phyloP scores from a whole-genome alignment of 2,888 invertebrate genomes.

The Sphaerophoria taeniata region DNA sequence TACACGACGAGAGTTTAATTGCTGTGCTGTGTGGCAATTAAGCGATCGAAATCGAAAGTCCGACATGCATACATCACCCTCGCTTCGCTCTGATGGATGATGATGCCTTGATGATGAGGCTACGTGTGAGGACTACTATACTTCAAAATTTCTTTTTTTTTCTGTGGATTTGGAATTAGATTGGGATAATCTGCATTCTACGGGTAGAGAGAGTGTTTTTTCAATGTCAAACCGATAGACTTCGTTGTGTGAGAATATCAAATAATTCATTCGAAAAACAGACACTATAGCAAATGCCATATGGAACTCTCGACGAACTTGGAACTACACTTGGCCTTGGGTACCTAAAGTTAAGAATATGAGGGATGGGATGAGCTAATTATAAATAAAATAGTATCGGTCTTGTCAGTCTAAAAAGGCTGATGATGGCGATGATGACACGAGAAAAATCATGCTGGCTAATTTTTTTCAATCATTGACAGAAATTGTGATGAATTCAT shows the following conservation, averaged over 20 bases:
- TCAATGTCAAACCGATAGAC: slow-evolving; percentile 9
- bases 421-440: neutral
- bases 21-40: slow-evolving; percentile 65
- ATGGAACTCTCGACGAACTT: slow-evolving; percentile 45
- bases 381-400: slow-evolving; percentile 52
- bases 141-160: slow-evolving; percentile 60
- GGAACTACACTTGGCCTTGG: slow-evolving; percentile 36
- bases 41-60: slow-evolving; percentile 72
- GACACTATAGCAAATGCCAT: neutral
- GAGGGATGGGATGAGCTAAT: slow-evolving; percentile 66
- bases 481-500: slow-evolving; percentile 49
- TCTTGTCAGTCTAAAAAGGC: neutral
- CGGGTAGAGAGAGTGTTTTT: slow-evolving; percentile 20
- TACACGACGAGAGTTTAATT: slow-evolving; percentile 59
- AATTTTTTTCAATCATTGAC: slow-evolving; percentile 55
- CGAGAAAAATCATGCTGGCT: slow-evolving; percentile 54
- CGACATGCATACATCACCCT: slow-evolving; percentile 55
- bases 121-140: slow-evolving; percentile 18
- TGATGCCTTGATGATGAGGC: slow-evolving; percentile 57
- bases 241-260: slow-evolving; percentile 64
- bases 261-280: slow-evolving; percentile 62
- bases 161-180: slow-evolving; percentile 14
- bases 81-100: slow-evolving; percentile 65
- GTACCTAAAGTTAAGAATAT: slow-evolving; percentile 43
- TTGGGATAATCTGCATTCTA: slow-evolving; percentile 24